Evolutionary conservation across 2,797 vertebrate genomes (phyloP).

Genomic region (Mormyrops attenuatus): DNA sequence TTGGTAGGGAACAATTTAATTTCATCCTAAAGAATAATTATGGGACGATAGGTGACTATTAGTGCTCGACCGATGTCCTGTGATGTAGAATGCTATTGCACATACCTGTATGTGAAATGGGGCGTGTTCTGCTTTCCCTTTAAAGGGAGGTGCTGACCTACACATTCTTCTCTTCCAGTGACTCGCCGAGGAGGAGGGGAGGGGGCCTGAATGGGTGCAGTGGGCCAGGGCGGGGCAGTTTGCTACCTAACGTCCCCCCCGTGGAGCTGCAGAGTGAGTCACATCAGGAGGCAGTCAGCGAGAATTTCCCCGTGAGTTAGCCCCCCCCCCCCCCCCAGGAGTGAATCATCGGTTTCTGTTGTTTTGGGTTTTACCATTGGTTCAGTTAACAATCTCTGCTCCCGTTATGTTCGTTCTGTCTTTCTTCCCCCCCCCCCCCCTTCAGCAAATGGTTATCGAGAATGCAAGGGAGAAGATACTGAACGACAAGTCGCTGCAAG

Average conservation of each 20-base stretch:
- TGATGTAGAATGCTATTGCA: not conserved
- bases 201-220: slow-evolving; percentile 52
- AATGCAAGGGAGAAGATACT: slow-evolving; percentile 95
- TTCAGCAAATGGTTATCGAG: slow-evolving; percentile 94
- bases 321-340: not conserved
- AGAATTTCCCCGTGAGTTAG: slow-evolving; percentile 79
- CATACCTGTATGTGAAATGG: not conserved
- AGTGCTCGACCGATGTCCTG: not conserved
- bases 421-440: not conserved
- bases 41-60: not conserved
- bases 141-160: not conserved
- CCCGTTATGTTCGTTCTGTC: not conserved
- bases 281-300: slow-evolving; percentile 62
- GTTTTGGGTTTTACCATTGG: not conserved
- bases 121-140: not conserved
- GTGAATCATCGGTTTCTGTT: not conserved
- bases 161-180: slow-evolving; percentile 61
- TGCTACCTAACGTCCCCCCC: slow-evolving; percentile 45
- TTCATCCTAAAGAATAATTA: not conserved
- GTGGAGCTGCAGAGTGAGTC: slow-evolving; percentile 69
- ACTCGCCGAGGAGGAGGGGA: slow-evolving; percentile 78
- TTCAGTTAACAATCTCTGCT: not conserved
- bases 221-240: slow-evolving; percentile 51
- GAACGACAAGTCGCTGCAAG: slow-evolving; percentile 87
- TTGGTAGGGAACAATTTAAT: not conserved